A percentile compares a stretch with the other conserved stretches of the same genome.
phyloP scores from a whole-genome alignment of 92 coral and sea anemone species.

The Epizoanthus illoricatus region DNA sequence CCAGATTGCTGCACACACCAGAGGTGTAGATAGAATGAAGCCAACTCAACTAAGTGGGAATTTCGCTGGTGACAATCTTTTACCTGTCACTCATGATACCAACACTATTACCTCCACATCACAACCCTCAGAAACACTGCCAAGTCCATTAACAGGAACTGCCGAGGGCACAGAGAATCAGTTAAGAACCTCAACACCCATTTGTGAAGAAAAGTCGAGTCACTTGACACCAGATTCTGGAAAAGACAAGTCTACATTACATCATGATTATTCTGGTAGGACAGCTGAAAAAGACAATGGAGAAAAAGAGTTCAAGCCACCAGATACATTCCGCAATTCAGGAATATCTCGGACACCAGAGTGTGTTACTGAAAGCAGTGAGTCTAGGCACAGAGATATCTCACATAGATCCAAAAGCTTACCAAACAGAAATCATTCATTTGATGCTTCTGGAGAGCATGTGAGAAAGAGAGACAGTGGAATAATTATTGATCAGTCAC shows the following conservation, averaged over 20 bases:
- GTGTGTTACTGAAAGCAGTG: not conserved
- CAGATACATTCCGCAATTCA: not conserved
- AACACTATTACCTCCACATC: not conserved
- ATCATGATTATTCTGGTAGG: not conserved
- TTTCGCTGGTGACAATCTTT: not conserved
- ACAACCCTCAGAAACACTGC: constrained; percentile 7
- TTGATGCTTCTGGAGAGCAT: not conserved
- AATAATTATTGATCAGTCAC: constrained; percentile 63
- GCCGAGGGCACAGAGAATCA: not conserved
- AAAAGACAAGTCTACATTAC: not conserved
- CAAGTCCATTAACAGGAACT: constrained; percentile 1
- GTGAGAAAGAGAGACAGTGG: constrained; percentile 69
- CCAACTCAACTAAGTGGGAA: constrained; percentile 23
- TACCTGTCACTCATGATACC: not conserved
- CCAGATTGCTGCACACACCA: constrained; percentile 58
- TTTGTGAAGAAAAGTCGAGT: constrained; percentile 2
- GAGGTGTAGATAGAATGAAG: constrained; percentile 40
- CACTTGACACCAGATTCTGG: not conserved
- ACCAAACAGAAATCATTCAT: not conserved
- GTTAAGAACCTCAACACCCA: constrained; percentile 26
- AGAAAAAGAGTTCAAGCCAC: not conserved
- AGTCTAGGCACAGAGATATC: not conserved
- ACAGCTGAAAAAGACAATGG: not conserved
- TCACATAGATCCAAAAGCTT: not conserved
- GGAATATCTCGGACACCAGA: not conserved